Conservation (phyloP, 2,888 invertebrate genomes). For the Melangyna quadrimaculata region DNA sequence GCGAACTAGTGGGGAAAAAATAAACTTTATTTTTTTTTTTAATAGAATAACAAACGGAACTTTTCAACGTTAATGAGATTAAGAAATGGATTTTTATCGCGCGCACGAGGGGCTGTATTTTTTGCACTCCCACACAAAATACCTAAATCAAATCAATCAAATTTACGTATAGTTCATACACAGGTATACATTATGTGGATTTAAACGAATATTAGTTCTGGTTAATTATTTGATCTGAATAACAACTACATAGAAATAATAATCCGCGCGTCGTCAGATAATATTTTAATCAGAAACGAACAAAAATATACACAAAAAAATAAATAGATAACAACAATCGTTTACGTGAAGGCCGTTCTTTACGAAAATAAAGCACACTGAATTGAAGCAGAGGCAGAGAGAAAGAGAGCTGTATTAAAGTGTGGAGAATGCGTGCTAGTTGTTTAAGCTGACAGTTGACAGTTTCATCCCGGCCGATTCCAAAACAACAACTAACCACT, state of each 20-base stretch:
- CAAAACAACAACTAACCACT: not conserved
- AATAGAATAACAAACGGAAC: conserved; percentile 6
- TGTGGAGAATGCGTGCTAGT: conserved; percentile 48
- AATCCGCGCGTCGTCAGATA: conserved; percentile 53
- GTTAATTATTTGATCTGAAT: conserved; percentile 25
- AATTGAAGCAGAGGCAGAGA: not conserved
- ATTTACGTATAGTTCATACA: too few relatives aligned
- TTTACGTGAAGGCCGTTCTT: conserved; percentile 62
- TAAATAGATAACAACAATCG: conserved; percentile 58
- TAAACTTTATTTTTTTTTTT: conserved; percentile 1
- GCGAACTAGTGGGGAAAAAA: not conserved
- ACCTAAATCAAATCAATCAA: conserved; percentile 24
- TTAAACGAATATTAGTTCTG: not conserved
- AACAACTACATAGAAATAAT: not conserved
- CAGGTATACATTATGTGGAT: not conserved
- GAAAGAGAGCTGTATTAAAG: conserved; percentile 26
- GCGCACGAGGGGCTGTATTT: conserved; percentile 9
- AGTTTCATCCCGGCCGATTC: not conserved
- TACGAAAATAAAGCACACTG: conserved; percentile 24
- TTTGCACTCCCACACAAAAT: conserved; percentile 9
- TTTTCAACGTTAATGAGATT: conserved; percentile 21
- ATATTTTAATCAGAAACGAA: conserved; percentile 54
- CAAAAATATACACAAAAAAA: conserved; percentile 42
- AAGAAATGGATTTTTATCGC: conserved; percentile 31
- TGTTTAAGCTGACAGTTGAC: conserved; percentile 34